These are phyloP conservation scores for Caretta caretta DNA, from an alignment of 2,113 vertebrate species.

Conservation along the genomic window DNA sequence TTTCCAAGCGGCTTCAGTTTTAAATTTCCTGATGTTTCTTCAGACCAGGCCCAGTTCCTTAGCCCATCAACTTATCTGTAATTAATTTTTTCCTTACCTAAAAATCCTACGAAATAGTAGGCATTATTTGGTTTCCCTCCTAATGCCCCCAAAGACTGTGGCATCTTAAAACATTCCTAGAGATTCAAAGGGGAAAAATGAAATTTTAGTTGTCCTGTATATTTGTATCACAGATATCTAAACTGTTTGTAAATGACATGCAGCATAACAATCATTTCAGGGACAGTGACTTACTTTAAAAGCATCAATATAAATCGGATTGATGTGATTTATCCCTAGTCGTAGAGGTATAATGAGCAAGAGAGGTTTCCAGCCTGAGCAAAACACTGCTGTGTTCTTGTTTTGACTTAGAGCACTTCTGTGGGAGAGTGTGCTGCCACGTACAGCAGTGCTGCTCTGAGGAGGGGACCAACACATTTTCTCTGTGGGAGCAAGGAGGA, in stretches of 20 bases:
- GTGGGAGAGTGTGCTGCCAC: constrained; percentile 30
- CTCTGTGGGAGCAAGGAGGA: constrained; percentile 73
- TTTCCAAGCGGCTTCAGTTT: neutral
- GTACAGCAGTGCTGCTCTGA: constrained; percentile 43
- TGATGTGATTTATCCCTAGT: constrained; percentile 91
- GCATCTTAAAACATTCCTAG: constrained; percentile 94
- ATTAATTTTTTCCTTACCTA: constrained; percentile 83
- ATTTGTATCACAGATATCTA: constrained; percentile 39
- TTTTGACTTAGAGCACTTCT: constrained; percentile 55
- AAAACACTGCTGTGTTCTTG: constrained; percentile 54
- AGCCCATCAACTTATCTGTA: neutral
- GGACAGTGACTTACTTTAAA: constrained; percentile 82
- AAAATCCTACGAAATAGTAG: constrained; percentile 93
- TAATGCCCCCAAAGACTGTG: constrained; percentile 91
- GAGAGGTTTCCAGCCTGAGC: constrained; percentile 85
- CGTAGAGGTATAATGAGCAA: constrained; percentile 90
- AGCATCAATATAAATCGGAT: constrained; percentile 87
- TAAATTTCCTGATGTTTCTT: neutral
- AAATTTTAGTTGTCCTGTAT: constrained; percentile 51
- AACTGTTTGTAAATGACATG: constrained; percentile 30
- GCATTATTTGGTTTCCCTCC: constrained; percentile 94
- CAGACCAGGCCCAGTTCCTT: neutral
- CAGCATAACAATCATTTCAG: neutral
- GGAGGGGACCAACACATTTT: constrained; percentile 83
- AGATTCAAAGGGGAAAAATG: constrained; percentile 64